Evolutionary conservation across 2,888 invertebrate genomes (phyloP).

Genomic region (Helobdella robusta): DNA sequence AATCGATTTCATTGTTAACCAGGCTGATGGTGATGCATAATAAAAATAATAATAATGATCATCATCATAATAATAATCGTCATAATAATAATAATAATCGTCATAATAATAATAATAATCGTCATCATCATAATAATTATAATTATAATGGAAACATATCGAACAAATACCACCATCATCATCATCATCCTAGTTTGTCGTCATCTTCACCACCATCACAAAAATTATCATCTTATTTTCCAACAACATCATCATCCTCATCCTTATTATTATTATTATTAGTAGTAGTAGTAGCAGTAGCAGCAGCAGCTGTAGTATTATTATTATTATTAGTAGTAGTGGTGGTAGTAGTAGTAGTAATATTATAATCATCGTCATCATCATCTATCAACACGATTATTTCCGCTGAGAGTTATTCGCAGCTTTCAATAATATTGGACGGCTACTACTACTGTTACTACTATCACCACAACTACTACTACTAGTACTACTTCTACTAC

Average conservation of each 20-base stretch:
- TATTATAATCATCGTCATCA: background rate
- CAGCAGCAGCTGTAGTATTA: background rate
- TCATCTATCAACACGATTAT: background rate
- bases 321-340: background rate
- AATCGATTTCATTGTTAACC: too few species aligned
- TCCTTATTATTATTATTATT: background rate
- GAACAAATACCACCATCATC: background rate
- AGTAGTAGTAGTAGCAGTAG: background rate
- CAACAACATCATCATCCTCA: background rate
- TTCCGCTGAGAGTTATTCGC: background rate
- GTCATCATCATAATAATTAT: conserved; percentile 25
- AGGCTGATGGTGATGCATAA: too few species aligned
- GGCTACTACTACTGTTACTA: too few species aligned
- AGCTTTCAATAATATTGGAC: too few species aligned
- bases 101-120: conserved; percentile 10
- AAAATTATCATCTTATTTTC: background rate
- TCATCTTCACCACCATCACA: background rate
- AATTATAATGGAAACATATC: background rate
- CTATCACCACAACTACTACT: too few species aligned
- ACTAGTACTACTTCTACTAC: too few species aligned
- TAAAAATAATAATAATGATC: background rate
- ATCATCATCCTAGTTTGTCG: background rate
- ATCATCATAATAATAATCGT: background rate
- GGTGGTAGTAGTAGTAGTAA: background rate
- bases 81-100: background rate